phyloP scores from a whole-genome alignment of 2,888 invertebrate species.

The Operophtera brumata region DNA sequence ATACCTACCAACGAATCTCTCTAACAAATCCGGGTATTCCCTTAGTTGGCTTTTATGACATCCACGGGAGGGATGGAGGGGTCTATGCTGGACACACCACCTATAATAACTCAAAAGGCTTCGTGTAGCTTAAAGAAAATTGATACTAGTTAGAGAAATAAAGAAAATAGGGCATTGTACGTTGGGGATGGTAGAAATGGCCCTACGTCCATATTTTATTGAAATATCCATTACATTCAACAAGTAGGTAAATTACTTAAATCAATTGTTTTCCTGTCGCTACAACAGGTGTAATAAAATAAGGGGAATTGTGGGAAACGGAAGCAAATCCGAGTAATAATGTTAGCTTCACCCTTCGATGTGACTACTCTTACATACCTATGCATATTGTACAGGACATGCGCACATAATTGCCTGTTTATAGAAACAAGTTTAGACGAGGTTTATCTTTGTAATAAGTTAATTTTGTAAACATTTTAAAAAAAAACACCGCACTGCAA shows the following conservation, averaged over 20 bases:
- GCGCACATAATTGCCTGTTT: not conserved
- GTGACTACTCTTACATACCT: slow-evolving; percentile 15
- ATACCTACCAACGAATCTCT: too few species aligned
- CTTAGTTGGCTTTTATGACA: too few species aligned
- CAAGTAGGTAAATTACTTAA: slow-evolving; percentile 25
- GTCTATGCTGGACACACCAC: too few species aligned
- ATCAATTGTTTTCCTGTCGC: slow-evolving; percentile 43
- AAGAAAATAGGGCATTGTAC: too few species aligned
- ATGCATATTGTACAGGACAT: slow-evolving; percentile 2
- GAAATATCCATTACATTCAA: slow-evolving; percentile 26
- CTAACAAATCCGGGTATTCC: too few species aligned
- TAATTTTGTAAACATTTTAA: too few species aligned
- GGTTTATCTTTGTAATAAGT: not conserved
- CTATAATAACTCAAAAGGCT: too few species aligned
- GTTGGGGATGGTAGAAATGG: too few species aligned
- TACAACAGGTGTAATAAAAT: slow-evolving; percentile 61
- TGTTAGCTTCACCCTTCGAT: slow-evolving; percentile 23
- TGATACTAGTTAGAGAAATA: too few species aligned
- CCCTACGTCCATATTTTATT: not conserved
- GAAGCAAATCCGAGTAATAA: slow-evolving; percentile 33
- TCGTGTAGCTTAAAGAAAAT: too few species aligned
- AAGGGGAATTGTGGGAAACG: slow-evolving; percentile 45
- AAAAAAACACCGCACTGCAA: too few species aligned
- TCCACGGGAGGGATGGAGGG: too few species aligned
- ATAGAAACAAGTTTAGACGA: not conserved